Evolutionary conservation across 2,888 invertebrate species (phyloP).

Genomic region (Mantis religiosa): DNA sequence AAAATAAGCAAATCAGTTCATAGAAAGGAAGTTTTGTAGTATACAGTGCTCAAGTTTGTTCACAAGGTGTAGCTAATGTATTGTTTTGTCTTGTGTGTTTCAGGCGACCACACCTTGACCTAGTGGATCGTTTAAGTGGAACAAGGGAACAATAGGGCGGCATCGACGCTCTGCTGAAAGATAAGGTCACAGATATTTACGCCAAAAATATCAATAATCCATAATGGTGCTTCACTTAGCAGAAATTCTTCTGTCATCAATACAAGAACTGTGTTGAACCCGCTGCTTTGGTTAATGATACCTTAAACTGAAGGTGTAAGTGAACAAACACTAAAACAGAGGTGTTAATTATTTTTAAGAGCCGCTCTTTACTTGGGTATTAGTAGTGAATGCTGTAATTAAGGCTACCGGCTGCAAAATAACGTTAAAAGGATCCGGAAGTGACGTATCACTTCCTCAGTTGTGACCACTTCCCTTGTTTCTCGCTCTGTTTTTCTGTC

Average conservation of each 20-base stretch:
- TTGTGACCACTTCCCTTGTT: constrained; percentile 7
- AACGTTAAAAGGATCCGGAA: neutral
- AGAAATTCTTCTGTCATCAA: neutral
- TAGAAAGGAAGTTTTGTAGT: no score
- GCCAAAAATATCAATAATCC: neutral
- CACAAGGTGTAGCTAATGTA: neutral
- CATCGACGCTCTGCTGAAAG: neutral
- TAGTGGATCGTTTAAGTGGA: neutral
- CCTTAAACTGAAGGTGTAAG: no score
- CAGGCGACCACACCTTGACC: neutral
- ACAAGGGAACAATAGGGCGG: neutral
- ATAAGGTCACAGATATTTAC: neutral
- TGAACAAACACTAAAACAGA: neutral
- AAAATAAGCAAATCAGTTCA: no score
- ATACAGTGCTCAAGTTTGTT: neutral
- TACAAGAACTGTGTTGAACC: neutral
- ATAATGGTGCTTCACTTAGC: neutral
- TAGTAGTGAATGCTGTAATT: neutral
- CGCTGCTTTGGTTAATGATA: neutral
- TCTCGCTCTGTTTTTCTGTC: neutral
- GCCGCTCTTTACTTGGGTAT: no score
- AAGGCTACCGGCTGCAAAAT: neutral
- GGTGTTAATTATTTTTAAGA: neutral
- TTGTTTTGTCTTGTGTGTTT: neutral
- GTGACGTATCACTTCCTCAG: neutral